Conservation (phyloP, 2,888 invertebrate genomes). For the Carcina quercana region DNA sequence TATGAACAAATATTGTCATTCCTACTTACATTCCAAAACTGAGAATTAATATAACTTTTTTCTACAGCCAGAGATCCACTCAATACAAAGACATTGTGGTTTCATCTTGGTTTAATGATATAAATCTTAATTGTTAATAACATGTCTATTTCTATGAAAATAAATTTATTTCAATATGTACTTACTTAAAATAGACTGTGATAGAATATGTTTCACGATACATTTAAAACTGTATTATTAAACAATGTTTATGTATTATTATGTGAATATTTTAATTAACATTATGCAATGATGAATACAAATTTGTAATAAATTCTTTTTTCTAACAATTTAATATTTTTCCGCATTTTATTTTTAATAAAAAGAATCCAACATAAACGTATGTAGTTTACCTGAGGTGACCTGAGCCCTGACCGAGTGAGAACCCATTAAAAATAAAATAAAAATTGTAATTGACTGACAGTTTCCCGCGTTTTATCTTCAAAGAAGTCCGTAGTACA, state of each 20-base stretch:
- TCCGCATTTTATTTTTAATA: slow-evolving; percentile 68
- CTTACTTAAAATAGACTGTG: slow-evolving; percentile 63
- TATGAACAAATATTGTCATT: slow-evolving; percentile 67
- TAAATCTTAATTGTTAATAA: too few species aligned
- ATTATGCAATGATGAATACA: slow-evolving; percentile 45
- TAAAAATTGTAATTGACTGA: too few species aligned
- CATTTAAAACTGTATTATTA: slow-evolving; percentile 20
- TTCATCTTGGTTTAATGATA: slow-evolving; percentile 13
- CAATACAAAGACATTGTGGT: background rate
- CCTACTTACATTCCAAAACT: slow-evolving; percentile 49
- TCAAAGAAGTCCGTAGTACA: too few species aligned
- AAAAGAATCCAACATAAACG: slow-evolving; percentile 45
- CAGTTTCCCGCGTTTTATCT: too few species aligned
- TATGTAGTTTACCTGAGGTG: slow-evolving; percentile 1
- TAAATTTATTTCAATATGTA: too few species aligned
- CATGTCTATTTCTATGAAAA: too few species aligned
- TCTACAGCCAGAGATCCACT: background rate
- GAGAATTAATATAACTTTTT: background rate
- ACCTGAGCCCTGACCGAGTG: too few species aligned
- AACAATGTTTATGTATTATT: slow-evolving; percentile 12
- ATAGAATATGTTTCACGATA: slow-evolving; percentile 30
- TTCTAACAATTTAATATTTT: slow-evolving; percentile 61
- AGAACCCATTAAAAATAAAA: too few species aligned
- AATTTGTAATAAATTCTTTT: slow-evolving; percentile 73
- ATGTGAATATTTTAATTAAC: slow-evolving; percentile 10